Conservation (phyloP, 2,797 vertebrate genomes). For the Tragelaphus eurycerus region DNA sequence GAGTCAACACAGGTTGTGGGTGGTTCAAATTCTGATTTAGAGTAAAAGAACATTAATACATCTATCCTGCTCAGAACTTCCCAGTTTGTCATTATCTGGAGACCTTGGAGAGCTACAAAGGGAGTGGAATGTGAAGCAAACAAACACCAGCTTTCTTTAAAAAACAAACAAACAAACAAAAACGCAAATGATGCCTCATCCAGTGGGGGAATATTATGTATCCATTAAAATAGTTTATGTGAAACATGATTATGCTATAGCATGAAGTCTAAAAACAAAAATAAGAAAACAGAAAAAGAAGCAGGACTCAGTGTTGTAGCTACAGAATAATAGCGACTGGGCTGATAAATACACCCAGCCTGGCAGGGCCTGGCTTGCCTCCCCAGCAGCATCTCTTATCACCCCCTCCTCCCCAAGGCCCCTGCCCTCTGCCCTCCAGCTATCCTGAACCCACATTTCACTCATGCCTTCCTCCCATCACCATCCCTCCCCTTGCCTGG, state of each 20-base stretch:
- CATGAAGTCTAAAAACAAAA: neutral
- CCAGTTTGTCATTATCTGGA: neutral
- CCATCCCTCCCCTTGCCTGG: neutral
- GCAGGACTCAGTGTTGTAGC: neutral
- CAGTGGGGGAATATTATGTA: neutral
- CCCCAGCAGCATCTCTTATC: neutral
- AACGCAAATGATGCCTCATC: neutral
- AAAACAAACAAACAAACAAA: neutral
- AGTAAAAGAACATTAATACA: neutral
- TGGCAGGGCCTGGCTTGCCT: neutral
- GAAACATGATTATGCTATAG: neutral
- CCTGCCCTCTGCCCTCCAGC: neutral
- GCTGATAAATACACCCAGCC: neutral
- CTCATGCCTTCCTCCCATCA: neutral
- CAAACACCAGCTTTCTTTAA: neutral
- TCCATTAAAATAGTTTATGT: neutral
- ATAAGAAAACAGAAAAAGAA: neutral
- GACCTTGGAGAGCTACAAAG: neutral
- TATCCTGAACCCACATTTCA: neutral
- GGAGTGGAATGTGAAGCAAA: neutral
- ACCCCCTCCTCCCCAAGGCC: neutral
- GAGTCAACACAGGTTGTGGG: neutral
- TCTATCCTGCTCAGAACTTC: neutral
- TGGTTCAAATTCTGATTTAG: neutral
- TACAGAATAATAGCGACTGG: neutral